Base-by-base conservation (phyloP, 1,140 invertebrate genomes). In the Atta texana region DNA sequence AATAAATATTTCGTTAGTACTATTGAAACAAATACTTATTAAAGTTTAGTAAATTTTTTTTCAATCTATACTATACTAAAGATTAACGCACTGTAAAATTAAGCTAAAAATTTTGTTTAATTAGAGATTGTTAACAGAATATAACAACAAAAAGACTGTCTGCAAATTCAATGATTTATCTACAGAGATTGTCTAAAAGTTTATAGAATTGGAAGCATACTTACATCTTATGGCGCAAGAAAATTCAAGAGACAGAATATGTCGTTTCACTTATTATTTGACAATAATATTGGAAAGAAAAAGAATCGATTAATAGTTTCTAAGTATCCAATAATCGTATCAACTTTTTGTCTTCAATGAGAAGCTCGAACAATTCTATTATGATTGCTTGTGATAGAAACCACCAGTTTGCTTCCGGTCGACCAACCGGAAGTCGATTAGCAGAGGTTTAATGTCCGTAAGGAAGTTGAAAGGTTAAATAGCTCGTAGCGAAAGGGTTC, bases 401-500 rank as follows among this genome's bases (percentile, higher is more conserved):
- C 39, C 39, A 72, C 69, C 69, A 49, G 55, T 84, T 74, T n/a
- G n/a, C 69, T 82, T 82, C 80, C 80, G 80, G 21, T 61, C 53
- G 55, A 24, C 8, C 80, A 68, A 74, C 57, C 80, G 44, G 80
- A 84, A 75, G 80, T 84, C 80, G 69, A 55, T 75, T 84, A 84
- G 80, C 80, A 75, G 80, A 84, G 80, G 69, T 84, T 84, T 84
- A 75, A 84, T 44, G 80, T 84, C 69, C 80, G 69, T 84, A 39
- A 84, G 75, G 80, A 75, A 68, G 69, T 84, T 75, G 80, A 84
- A 84, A 75, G 80, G 80, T 84, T 84, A 84, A 84, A 84, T 63
- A 84, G 80, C 69, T 84, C 69, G 80, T 84, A 75, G 69, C 69
- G 39, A 84, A 84, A 84, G 80, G 39, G 80, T 84, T 84, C 57